Conservation (phyloP, 2,888 invertebrate species). For the Junonia oenone region DNA sequence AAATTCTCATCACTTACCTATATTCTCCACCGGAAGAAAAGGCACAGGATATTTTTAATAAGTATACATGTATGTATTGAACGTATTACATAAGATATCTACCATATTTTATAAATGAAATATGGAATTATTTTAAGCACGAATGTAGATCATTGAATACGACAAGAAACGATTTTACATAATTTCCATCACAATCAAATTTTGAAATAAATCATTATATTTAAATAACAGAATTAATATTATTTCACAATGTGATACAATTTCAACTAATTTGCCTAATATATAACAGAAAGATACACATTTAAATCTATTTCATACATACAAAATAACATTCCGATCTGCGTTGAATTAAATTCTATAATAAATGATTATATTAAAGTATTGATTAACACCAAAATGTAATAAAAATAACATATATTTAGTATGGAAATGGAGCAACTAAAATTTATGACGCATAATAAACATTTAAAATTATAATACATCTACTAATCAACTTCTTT, state of each 20-base stretch:
- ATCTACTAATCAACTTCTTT: not conserved
- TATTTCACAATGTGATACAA: conserved; percentile 20
- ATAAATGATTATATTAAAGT: conserved; percentile 10
- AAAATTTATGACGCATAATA: conserved; percentile 4
- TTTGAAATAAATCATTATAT: not conserved
- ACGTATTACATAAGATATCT: too few relatives aligned
- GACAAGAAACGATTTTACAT: not conserved
- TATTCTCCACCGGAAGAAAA: too few relatives aligned
- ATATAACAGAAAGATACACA: conserved; percentile 13
- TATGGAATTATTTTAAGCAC: not conserved
- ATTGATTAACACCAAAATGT: conserved; percentile 14
- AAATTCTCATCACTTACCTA: too few relatives aligned
- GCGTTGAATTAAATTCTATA: conserved; percentile 13
- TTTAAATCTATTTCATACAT: conserved; percentile 25
- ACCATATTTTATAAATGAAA: too few relatives aligned
- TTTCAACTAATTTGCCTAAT: conserved; percentile 19
- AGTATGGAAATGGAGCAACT: conserved; percentile 24
- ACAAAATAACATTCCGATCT: conserved; percentile 19
- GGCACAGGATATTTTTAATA: too few relatives aligned
- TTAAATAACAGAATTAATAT: not conserved
- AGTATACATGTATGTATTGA: too few relatives aligned
- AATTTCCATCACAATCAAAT: not conserved
- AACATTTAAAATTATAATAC: not conserved
- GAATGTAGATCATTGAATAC: not conserved
- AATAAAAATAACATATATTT: conserved; percentile 11